phyloP scores from a whole-genome alignment of 2,113 vertebrate genomes.

The Cryptotis parvus region DNA sequence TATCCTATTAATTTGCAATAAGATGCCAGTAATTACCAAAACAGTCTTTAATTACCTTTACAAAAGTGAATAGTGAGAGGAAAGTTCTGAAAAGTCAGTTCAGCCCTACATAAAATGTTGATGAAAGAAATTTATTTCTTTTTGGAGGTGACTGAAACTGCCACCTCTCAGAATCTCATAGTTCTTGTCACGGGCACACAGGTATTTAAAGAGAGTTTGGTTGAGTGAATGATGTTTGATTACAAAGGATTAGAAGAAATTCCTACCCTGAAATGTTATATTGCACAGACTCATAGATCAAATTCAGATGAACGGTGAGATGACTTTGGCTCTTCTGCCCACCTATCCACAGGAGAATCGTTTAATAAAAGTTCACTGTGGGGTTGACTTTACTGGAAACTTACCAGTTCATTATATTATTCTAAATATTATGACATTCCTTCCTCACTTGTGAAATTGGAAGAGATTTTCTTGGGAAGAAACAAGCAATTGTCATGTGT shows the following conservation, averaged over 20 bases:
- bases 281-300: neutral
- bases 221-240: neutral
- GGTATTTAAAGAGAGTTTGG: slow-evolving; percentile 21
- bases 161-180: neutral
- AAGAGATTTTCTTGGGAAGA: slow-evolving; percentile 64
- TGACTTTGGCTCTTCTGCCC: neutral
- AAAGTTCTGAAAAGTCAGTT: neutral
- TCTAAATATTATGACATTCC: slow-evolving; percentile 72
- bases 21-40: neutral
- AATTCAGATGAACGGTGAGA: slow-evolving; percentile 37
- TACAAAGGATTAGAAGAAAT: slow-evolving; percentile 16
- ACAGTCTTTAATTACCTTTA: neutral
- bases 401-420: slow-evolving; percentile 60
- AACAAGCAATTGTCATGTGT: slow-evolving; percentile 70
- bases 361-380: slow-evolving; percentile 52
- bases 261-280: neutral
- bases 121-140: slow-evolving; percentile 13
- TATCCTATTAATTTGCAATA: no score
- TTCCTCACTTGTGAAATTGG: slow-evolving; percentile 70
- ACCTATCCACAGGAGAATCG: slow-evolving; percentile 21
- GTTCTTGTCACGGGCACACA: neutral
- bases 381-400: slow-evolving; percentile 53
- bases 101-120: neutral
- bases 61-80: slow-evolving; percentile 30
- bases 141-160: neutral